Evolutionary conservation across 1,140 invertebrate genomes (phyloP), one percentile per base, ranked within the genome.

Genomic region (Lordiphosa collinella): DNA sequence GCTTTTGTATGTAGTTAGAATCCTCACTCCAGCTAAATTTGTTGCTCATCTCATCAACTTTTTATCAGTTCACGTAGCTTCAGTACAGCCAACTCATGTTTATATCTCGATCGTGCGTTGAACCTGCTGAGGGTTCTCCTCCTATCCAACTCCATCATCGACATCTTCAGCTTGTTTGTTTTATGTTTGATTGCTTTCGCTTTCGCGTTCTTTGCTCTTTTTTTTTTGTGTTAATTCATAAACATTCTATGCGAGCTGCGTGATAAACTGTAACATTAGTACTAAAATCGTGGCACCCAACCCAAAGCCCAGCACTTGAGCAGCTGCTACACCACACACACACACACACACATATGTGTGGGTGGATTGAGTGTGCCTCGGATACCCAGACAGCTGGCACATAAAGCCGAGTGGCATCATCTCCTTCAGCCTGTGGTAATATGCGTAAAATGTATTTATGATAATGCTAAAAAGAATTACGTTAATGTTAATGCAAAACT

Each of bases 381-480:
- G 5, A 25, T n/a, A 32, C 8, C 25, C 35, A 10, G 37, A 51
- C 60, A 57, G 32, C 29, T 41, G 40, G 22, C 25, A 54, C 51
- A 43, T 49, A 61, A 54, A 50, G 35, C 7, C 8, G 13, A 50
- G 34, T 51, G 48, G 29, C 11, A 18, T 4, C n/a, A 5, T 16
- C 13, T 47, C n/a, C 29, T 25, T 31, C 14, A 9, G 32, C 31
- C 31, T 18, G 14, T 80, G 57, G 76, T 79, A 86, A 86, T 86
- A 84, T 86, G 69, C 76, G 76, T 86, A 86, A 82, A 86, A 86
- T 86, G 84, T 86, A 86, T 86, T 86, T 86, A 86, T 82, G 84
- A 86, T 86, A 82, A 86, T 86, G 84, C 82, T 76, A 86, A 61
- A 67, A 72, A 86, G 82, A 86, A 86, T 86, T 86, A 86, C 82